Base-by-base conservation (phyloP, 2,797 vertebrate genomes). In the Pelobates cultripes region DNA sequence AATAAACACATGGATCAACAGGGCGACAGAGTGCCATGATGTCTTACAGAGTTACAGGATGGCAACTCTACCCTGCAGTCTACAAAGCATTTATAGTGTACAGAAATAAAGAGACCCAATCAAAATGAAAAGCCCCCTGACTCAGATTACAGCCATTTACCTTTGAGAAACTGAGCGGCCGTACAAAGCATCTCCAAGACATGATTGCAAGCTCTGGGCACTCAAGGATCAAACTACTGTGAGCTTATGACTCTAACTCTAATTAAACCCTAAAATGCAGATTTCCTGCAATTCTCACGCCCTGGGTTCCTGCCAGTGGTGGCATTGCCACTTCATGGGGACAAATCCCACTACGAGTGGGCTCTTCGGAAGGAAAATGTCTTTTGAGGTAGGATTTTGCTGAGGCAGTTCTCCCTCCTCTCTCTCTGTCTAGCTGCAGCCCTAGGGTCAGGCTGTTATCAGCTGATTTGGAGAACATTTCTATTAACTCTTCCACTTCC, bases 361-460 rank as follows among this genome's bases (percentile, higher is more conserved):
- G 14, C 61, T 64, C 61, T 40, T 7, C 41, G 71, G 68, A 53
- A 66, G 8, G 28, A 44, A 7, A 45, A 13, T 7, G 57, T 13
- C 63, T 69, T 57, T 10, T 53, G 77, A 57, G 17, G n/a, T 47
- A 14, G 43, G 60, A 13, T 17, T 43, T 43, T 45, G 13, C 13
- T 61, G 28, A 2, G 28, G 10, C 57, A 43, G 42, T 45, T 10
- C 43, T 79, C 78, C 76, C 84, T 86, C 84, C 85, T 60, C 84
- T 80, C 86, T 74, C 57, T 87, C 83, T 81, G 82, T 82, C 76
- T 60, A 55, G 53, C 47, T 61, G 73, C 70, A 71, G 73, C 55
- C 13, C 5, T 3, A 86, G 81, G 87, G 87, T 92, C 91, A 91
- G 91, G 88, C 91, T 88, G 53, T 66, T 51, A 91, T 92, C 91